Base-by-base conservation (phyloP, 2,797 vertebrate species). In the Amblyopsis hoosieri region DNA sequence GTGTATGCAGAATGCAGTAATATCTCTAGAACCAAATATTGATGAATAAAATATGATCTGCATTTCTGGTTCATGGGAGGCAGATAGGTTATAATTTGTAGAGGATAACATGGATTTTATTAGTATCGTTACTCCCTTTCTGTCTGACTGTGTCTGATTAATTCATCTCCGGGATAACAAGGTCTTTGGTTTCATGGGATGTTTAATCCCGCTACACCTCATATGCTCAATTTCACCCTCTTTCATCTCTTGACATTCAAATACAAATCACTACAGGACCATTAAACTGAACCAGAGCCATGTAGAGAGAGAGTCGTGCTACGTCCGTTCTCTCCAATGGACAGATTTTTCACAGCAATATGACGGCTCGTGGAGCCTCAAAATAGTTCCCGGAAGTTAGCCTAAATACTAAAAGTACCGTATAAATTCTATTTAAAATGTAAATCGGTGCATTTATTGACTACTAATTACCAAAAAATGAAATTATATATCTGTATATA, bases 161-260 rank as follows among this genome's bases (percentile, higher is more conserved):
- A 52, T 29, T 29, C 23, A 29, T 71, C 47, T 70, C 37, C 15
- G 6, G 47, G 57, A 2, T 14, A 66, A 75, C 14, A 6, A 9
- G 71, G 80, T 70, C 55, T 65, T 54, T 82, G 10, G 19, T 75
- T 72, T 81, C 47, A 69, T 76, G 66, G 48, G 48, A 65, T 51
- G 62, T 82, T 85, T 84, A 74, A 78, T 79, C 68, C 71, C 72
- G 12, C 50, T 53, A 42, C 57, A 59, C 63, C 60, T 49, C 70
- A 69, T 77, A 67, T 63, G 53, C 67, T 70, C 67, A 51, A 71
- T 79, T 80, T 69, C 51, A 64, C 45, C 75, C 58, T 66, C 79
- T 81, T 85, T 84, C 60, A 85, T 71, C 74, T 66, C 56, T 62
- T 74, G 66, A 57, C 75, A 85, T 88, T 89, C 72, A 82, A 17